phyloP scores from a whole-genome alignment of 2,888 invertebrate species.

The Lepidocyrtoides sp. region DNA sequence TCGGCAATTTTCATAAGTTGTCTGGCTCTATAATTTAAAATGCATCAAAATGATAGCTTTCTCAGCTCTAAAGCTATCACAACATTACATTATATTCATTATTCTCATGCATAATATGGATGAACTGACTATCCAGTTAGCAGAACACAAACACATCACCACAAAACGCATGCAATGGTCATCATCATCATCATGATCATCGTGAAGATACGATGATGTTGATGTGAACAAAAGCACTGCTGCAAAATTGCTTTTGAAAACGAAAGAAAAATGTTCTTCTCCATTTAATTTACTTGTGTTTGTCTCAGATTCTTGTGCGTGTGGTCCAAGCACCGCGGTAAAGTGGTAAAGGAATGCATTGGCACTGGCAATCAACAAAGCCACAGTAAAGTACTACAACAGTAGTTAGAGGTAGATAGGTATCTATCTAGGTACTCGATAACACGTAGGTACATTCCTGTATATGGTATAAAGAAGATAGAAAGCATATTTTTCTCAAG shows the following conservation, averaged over 20 bases:
- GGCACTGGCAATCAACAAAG: background rate
- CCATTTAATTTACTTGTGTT: slow-evolving; percentile 57
- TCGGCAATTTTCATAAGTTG: slow-evolving; percentile 59
- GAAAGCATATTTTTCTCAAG: background rate
- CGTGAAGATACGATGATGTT: background rate
- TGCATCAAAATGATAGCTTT: slow-evolving; percentile 71
- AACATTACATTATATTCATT: slow-evolving; percentile 15
- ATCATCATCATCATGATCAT: background rate
- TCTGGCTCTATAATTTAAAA: slow-evolving; percentile 65
- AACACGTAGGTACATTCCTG: background rate
- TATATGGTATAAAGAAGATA: background rate
- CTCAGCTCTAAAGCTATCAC: slow-evolving; percentile 36
- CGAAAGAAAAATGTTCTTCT: slow-evolving; percentile 48
- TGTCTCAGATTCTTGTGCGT: slow-evolving; percentile 63
- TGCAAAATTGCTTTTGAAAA: slow-evolving; percentile 58
- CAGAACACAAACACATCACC: background rate
- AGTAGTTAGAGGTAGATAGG: background rate
- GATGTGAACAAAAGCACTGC: slow-evolving; percentile 32
- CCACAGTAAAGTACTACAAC: background rate
- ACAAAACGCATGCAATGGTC: slow-evolving; percentile 16
- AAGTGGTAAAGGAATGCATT: background rate
- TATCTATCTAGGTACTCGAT: background rate
- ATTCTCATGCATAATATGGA: slow-evolving; percentile 42
- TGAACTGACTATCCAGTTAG: background rate
- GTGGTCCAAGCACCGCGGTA: slow-evolving; percentile 35